Base-by-base conservation (phyloP, 2,113 vertebrate genomes). In the Anseranas semipalmata region DNA sequence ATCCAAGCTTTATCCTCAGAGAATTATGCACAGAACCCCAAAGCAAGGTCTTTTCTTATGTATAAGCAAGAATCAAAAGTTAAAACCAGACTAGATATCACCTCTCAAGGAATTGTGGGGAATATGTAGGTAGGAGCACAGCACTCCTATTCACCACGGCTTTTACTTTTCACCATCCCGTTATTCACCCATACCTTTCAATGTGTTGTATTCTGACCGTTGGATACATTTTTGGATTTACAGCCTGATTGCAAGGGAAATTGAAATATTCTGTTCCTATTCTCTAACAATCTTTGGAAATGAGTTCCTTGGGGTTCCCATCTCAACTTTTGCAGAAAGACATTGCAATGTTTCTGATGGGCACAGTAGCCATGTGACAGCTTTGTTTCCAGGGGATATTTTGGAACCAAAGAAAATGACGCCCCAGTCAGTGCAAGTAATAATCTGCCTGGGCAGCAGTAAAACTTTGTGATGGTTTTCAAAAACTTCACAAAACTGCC, bases 361-460 rank as follows among this genome's bases (percentile, higher is more conserved):
- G 19, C 85, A 80, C n/a, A 45, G 72, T 8, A 18, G 7, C 17
- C 3, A 2, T 7, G n/a, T 1, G 0, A 53, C 15, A 53, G 10
- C 32, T 41, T 32, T 4, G 46, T 48, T 75, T 58, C 27, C 21
- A 33, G 28, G 25, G 6, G 5, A 19, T 35, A 4, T 53, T 83
- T 52, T 63, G 41, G 32, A 82, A 37, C 5, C 6, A 41, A 60
- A 55, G 30, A 33, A 30, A 50, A 8, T 27, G 25, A 63, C 32
- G 12, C 2, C 52, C 27, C 18, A 45, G 3, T 62, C 13, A n/a
- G 4, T 28, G 30, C 5, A 46, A 37, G 33, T 62, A 12, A 43
- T 62, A 32, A 67, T 33, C 35, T 41, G 10, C 30, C 66, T 58
- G 41, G 39, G 18, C 7, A 28, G 15, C 28, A 46, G 9, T 30